Evolutionary conservation across 2,888 invertebrate genomes (phyloP), one percentile per base, ranked within the genome.

Genomic region (Cactoblastis cactorum): DNA sequence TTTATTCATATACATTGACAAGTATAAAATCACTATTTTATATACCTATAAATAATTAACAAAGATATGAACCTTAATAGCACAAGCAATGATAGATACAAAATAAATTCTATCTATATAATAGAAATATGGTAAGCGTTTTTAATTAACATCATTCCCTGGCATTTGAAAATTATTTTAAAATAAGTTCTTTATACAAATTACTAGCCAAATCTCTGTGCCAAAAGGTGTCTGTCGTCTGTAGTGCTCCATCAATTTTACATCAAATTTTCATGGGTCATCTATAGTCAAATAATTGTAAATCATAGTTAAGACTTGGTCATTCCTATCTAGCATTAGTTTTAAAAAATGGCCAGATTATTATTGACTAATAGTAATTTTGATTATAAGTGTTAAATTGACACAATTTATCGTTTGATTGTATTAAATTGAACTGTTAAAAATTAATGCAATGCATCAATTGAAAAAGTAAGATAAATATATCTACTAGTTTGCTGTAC

Each of bases 391-490:
- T 78, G 61, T 77, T 77, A 78, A 65, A 69, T 69, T 71, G 69
- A 77, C 67, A 69, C 65, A 74, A 77, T 73, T 43, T 80, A 73
- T 84, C 80, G 88, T 88, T 88, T 88, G 86, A 87, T 88, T 89
- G 3, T 83, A 83, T 80, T 80, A 79, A 88, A 88, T 88, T 88
- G 87, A 88, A 88, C 86, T 85, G 75, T 77, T 77, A 71, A 68
- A 73, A 86, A 85, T 75, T 73, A 78, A 88, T 88, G 88, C 87
- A 86, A 88, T 88, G 88, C 88, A 88, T 88, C 80, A 67, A 82
- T 82, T 84, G 82, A 83, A 83, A 83, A 76, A 64, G 88, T 88
- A 88, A 88, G 86, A 87, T 88, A 87, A 73, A 83, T 86, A 67
- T 86, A 88, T 88, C 88, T 87, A 76, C 79, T 71, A 59, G 56